Percentiles rank a stretch among this genome's conserved stretches.
Evolutionary conservation across 2,113 vertebrate genomes (phyloP).

Genomic region (Danionella cerebrum): DNA sequence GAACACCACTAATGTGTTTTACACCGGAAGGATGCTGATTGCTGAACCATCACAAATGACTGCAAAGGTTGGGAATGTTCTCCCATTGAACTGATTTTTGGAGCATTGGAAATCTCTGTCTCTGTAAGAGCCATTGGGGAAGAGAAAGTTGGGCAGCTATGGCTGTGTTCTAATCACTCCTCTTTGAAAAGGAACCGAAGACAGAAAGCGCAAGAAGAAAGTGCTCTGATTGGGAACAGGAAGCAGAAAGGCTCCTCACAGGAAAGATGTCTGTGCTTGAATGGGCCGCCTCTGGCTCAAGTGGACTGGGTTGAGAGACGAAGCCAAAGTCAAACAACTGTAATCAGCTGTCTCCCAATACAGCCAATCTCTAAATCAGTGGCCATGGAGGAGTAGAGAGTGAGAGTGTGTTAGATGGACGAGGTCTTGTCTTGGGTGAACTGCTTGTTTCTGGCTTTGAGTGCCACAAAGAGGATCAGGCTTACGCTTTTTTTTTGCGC

Average conservation of each 20-base stretch:
- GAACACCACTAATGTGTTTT: no score
- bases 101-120: not conserved
- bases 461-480: conserved; percentile 20
- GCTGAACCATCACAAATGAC: no score
- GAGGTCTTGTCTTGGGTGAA: not conserved
- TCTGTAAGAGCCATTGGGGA: not conserved
- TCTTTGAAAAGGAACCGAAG: conserved; percentile 26
- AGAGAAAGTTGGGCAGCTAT: no score
- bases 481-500: no score
- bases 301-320: conserved; percentile 29
- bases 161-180: conserved; percentile 22
- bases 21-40: no score
- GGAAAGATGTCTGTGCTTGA: conserved; percentile 12
- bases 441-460: not conserved
- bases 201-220: not conserved
- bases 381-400: conserved; percentile 17
- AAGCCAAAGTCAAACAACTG: conserved; percentile 36
- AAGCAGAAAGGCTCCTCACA: not conserved
- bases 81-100: not conserved
- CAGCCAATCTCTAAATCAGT: conserved; percentile 37
- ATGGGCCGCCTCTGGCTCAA: conserved; percentile 25
- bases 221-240: conserved; percentile 26
- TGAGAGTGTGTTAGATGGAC: not conserved
- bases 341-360: conserved; percentile 37
- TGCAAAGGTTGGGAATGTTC: no score